Conservation (phyloP, 2,888 invertebrate genomes). For the Lepidochitona cinerea region DNA sequence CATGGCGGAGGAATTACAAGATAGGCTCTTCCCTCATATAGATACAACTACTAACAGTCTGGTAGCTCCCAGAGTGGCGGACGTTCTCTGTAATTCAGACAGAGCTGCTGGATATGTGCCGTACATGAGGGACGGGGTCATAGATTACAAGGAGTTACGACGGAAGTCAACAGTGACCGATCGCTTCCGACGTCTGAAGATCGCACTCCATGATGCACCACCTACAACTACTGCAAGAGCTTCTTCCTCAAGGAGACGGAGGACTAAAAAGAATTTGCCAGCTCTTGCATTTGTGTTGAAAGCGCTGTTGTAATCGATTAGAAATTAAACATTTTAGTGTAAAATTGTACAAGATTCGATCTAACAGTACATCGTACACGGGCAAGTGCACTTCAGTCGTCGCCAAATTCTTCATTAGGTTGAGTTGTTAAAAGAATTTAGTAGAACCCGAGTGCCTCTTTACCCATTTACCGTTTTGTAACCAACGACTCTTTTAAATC, state of each 20-base stretch:
- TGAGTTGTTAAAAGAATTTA: no score
- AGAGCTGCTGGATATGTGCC: background rate
- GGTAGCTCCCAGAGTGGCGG: slow-evolving; percentile 4
- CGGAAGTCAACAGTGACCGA: background rate
- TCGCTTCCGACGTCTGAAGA: background rate
- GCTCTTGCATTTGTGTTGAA: background rate
- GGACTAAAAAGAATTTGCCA: background rate
- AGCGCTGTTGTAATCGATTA: background rate
- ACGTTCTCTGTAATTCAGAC: background rate
- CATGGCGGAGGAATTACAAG: slow-evolving; percentile 52
- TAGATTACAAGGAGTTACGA: background rate
- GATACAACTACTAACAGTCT: slow-evolving; percentile 32
- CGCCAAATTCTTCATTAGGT: no score
- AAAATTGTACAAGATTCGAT: no score
- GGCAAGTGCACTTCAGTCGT: no score
- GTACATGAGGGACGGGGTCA: background rate
- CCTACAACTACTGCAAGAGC: background rate
- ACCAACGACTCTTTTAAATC: no score
- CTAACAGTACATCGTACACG: no score
- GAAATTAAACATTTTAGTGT: no score
- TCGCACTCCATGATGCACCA: background rate
- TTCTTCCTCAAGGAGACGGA: background rate
- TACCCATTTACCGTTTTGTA: no score
- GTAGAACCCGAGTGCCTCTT: no score
- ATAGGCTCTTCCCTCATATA: slow-evolving; percentile 46